phyloP scores from a whole-genome alignment of 1,140 invertebrate species.

The Tetramorium parvispinum region DNA sequence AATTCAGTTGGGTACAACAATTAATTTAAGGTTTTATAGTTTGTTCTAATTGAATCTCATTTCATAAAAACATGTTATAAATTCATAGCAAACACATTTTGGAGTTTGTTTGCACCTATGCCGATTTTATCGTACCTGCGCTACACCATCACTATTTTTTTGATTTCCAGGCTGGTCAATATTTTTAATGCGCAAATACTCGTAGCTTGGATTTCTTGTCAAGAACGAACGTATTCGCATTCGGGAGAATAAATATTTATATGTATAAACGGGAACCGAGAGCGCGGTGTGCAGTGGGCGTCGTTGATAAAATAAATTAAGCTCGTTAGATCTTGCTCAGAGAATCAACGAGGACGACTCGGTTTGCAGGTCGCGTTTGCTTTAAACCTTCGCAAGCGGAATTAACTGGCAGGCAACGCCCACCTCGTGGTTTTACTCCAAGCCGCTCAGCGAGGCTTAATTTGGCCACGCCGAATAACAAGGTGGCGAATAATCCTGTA shows the following conservation, averaged over 20 bases:
- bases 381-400: conserved; percentile 60
- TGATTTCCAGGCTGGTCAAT: background rate
- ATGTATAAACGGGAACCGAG: conserved; percentile 20
- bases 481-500: conserved; percentile 57
- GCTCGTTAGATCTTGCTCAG: conserved; percentile 57
- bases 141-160: background rate
- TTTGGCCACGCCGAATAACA: conserved; percentile 58
- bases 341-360: conserved; percentile 56
- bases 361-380: conserved; percentile 62
- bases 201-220: background rate
- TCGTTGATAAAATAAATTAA: conserved; percentile 61
- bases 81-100: background rate
- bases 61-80: background rate
- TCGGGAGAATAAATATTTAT: conserved; percentile 49
- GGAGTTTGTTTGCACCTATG: background rate
- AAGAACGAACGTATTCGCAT: conserved; percentile 15
- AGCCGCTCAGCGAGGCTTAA: conserved; percentile 56
- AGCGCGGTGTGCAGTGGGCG: background rate
- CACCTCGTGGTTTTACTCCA: conserved; percentile 49
- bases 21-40: background rate
- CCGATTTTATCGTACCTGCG: background rate
- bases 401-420: conserved; percentile 58
- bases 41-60: background rate
- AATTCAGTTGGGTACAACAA: background rate
- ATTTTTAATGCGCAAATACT: background rate